Evolutionary conservation across 1,140 invertebrate species (phyloP).

Genomic region (Babylonia areolata): DNA sequence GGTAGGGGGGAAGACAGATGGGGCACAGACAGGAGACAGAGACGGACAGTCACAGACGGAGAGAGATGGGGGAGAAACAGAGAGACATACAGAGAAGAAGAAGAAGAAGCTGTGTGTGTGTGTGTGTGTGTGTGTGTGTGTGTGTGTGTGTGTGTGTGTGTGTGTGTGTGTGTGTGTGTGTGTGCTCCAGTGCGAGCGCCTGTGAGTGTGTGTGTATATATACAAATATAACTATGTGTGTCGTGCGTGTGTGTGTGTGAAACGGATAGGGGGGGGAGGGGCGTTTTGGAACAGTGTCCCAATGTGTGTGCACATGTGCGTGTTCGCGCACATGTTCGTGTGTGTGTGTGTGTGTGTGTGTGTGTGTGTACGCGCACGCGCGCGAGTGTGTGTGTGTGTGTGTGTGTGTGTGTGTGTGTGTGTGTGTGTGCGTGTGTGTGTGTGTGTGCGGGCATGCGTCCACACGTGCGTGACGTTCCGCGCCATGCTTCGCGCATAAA

Average conservation of each 20-base stretch:
- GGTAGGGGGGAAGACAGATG: background rate
- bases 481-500: background rate
- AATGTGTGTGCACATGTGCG: no score
- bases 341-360: background rate
- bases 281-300: no score
- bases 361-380: no score
- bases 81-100: slow-evolving; percentile 13
- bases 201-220: no score
- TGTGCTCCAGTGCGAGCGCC: background rate
- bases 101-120: no score
- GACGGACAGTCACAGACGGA: background rate
- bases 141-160: no score
- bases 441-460: background rate
- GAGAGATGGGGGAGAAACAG: background rate
- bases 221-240: no score
- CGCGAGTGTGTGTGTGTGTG: no score
- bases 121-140: no score
- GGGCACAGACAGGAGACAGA: background rate
- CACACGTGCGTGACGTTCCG: background rate
- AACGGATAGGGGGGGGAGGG: background rate
- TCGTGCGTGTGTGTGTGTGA: no score
- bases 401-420: no score
- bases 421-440: background rate
- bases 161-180: no score
- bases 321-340: background rate